Base-by-base conservation (phyloP, 1,140 invertebrate species). In the Drosophila pallidifrons region DNA sequence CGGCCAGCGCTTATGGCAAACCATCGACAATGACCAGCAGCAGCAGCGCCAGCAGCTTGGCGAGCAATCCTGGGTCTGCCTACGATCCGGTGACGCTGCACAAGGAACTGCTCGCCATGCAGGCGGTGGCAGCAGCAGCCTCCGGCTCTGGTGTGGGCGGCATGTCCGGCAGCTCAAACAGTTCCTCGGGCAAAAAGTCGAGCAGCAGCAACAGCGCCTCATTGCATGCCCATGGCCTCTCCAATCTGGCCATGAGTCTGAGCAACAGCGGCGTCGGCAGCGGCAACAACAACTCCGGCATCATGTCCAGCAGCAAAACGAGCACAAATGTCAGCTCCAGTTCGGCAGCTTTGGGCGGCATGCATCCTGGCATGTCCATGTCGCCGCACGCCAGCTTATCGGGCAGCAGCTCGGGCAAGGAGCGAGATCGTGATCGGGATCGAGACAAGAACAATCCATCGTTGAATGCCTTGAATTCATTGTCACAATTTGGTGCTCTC, bases 71-170 rank as follows among this genome's bases (percentile, higher is more conserved):
- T 0, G 81, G 83, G 0, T 92, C 91, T 4, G 91, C 91, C 8
- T 92, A 92, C 59, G 92, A 92, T 81, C 91, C 91, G 11, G 91
- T 92, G 16, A 90, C 80, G 11, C 68, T 93, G 65, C 92, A 93
- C 71, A 93, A 93, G 71, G 92, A 93, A 66, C 65, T 93, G 55
- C 63, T 93, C 60, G 92, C 92, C 47, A 93, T 93, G 82, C 91
- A 93, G 79, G 90, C 90, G 13, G 91, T 92, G n/a, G 91, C 91
- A 77, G 76, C 92, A 49, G 68, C 92, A 64, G 71, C 91, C 87
- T 75, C 79, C 1, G 82, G 82, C 1, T 82, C 82, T 2, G 74
- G 75, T 10, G 64, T 72, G 38, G 69, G 69, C 20, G 55, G 66
- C 54, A 59, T 64, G 54, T 65, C 66, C 81, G 30, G 45, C 35